Evolutionary conservation across 1,140 invertebrate species (phyloP), one percentile per base, ranked within the genome.

Genomic region (Lycorma delicatula): DNA sequence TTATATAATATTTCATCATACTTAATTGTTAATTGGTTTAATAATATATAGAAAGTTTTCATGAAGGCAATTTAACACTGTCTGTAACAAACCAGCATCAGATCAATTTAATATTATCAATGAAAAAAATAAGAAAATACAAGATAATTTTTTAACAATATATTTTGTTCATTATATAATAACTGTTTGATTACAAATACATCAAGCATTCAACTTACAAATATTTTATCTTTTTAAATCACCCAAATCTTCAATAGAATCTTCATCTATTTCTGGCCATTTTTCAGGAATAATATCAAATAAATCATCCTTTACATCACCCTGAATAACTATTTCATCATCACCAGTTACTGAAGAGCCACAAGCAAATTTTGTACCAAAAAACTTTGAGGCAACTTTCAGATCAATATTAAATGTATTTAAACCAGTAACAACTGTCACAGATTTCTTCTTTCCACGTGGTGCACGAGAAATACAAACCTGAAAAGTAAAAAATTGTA

Each of bases 301-400:
- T 2, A 98, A 74, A 65, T 98, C 95, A 78, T 97, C 94, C 74
- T 98, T 97, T 0, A 98, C 90, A 77, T 95, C 93, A 54, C 92
- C 97, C 76, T 99, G 97, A 71, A 99, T 97, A 5, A 98, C 95
- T 70, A 99, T 97, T 77, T 99, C 97, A 81, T 99, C 96, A 59
- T 97, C 93, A 12, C 93, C 95, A 29, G 94, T 97, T 0, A 99
- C 93, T 18, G 96, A 98, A 16, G 94, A 95, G 9, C 97, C 96
- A 79, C 97, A 99, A 5, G 97, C 94, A 80, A 99, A 99, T 73
- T 91, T 93, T 54, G 88, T 89, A 29, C 93, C 92, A 77, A 99
- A 99, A 72, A 94, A 96, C 73, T 99, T 99, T 41, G 93, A 88
- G 52, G 97, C 97, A 59, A 93, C 89, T 77, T 99, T 99, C 46